phyloP scores from a whole-genome alignment of 2,113 vertebrate genomes.

The Diphyllodes magnificus region DNA sequence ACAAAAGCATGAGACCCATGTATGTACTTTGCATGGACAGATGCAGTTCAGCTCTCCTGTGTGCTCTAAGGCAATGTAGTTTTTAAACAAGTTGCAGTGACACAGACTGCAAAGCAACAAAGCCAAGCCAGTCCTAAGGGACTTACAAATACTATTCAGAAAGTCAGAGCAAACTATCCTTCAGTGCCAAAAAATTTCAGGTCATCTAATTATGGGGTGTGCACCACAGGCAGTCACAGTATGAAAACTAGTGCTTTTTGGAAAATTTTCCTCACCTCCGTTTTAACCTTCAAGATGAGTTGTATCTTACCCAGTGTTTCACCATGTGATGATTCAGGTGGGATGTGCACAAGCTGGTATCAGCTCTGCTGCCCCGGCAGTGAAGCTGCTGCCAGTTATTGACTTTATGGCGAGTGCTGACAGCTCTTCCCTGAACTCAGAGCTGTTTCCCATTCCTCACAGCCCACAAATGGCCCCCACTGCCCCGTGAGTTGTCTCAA shows the following conservation, averaged over 20 bases:
- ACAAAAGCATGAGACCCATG: neutral
- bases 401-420: neutral
- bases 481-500: accelerated
- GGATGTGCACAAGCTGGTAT: neutral
- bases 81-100: neutral
- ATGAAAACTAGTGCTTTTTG: neutral
- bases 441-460: neutral
- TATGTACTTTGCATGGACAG: neutral
- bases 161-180: neutral
- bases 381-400: neutral
- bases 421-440: neutral
- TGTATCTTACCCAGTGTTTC: neutral
- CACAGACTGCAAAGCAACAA: neutral
- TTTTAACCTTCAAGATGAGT: neutral
- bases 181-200: neutral
- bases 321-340: neutral
- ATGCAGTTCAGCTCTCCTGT: neutral
- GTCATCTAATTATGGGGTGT: neutral
- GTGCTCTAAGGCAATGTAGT: neutral
- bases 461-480: neutral
- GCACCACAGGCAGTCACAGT: accelerated
- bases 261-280: neutral
- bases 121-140: neutral
- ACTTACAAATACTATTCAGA: neutral
- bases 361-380: neutral